These are phyloP conservation scores for Trididemnum miniatum DNA, from an alignment of 23 tunicate genomes.

Conservation along the genomic window DNA sequence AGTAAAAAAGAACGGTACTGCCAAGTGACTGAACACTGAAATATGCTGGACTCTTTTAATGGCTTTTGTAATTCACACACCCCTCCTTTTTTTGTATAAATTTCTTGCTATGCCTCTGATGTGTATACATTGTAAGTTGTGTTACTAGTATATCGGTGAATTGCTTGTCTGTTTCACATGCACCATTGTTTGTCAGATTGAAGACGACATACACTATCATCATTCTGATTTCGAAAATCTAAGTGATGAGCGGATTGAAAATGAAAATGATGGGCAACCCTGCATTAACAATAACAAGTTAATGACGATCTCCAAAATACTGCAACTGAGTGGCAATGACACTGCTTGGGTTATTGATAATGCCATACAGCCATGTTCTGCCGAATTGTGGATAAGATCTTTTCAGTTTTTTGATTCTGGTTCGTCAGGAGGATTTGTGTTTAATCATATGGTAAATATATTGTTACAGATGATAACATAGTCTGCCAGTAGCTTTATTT, in stretches of 20 bases:
- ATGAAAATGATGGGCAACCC: not conserved
- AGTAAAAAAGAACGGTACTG: too few relatives aligned
- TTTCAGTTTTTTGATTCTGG: not conserved
- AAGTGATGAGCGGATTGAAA: not conserved
- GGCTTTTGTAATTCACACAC: too few relatives aligned
- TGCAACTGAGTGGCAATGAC: conserved; percentile 35
- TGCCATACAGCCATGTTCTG: not conserved
- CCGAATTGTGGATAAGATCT: not conserved
- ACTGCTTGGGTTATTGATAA: conserved; percentile 65
- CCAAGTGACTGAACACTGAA: too few relatives aligned
- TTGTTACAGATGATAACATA: not conserved
- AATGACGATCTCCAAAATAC: not conserved
- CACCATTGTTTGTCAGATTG: too few relatives aligned
- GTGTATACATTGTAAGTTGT: too few relatives aligned
- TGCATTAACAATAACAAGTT: not conserved
- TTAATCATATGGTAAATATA: conserved; percentile 3
- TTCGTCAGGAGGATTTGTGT: not conserved
- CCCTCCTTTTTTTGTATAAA: too few relatives aligned
- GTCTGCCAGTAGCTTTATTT: too few relatives aligned
- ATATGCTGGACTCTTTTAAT: too few relatives aligned
- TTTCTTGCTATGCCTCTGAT: too few relatives aligned
- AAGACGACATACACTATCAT: too few relatives aligned
- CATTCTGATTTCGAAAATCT: not conserved
- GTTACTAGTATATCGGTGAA: too few relatives aligned
- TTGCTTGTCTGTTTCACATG: too few relatives aligned